Evolutionary conservation across 2,797 vertebrate genomes (phyloP), one percentile per base, ranked within the genome.

Genomic region (Argyrosomus regius): DNA sequence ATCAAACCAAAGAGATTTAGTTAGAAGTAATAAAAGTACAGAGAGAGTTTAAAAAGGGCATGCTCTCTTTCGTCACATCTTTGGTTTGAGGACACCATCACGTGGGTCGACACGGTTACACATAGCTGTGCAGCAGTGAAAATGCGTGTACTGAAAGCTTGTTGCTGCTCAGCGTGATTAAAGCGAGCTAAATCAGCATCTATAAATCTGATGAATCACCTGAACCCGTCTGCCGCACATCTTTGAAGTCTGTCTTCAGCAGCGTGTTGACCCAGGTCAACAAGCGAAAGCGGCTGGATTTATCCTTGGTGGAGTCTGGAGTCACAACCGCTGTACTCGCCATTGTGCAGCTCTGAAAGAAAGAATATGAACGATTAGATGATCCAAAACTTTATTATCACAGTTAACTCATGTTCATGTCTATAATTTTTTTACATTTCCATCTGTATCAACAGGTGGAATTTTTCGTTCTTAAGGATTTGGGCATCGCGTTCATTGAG

Each of bases 211-310:
- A 9, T 65, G 2, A 9, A 3, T 68, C 88, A 96, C 96, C 96
- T 94, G 95, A 95, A 59, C 86, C 78, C 73, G 90, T 85, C 59
- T 96, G 84, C 78, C 78, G 87, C 76, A 96, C 77, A 78, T 93
- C 83, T 56, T 72, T 89, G 77, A 95, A 95, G 39, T 86, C 58
- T 1, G 94, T 95, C 77, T 94, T 87, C 45, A 96, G 89, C 11
- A 89, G 77, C 60, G 41, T 82, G 75, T 96, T 96, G 60, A 92
- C 59, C 95, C 96, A 96, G 17, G 28, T 39, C 81, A 96, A 20
- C 84, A 95, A 6, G 5, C 87, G 53, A 48, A 64, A 77, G 35
- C 83, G 88, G 67, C 72, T 95, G 43, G 60, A 83, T 78, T 92
- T 94, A 10, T 93, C 89, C 1, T 26, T 6, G 41, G 3, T 1